phyloP scores from a whole-genome alignment of 2,888 invertebrate species.

The Globia sparganii region DNA sequence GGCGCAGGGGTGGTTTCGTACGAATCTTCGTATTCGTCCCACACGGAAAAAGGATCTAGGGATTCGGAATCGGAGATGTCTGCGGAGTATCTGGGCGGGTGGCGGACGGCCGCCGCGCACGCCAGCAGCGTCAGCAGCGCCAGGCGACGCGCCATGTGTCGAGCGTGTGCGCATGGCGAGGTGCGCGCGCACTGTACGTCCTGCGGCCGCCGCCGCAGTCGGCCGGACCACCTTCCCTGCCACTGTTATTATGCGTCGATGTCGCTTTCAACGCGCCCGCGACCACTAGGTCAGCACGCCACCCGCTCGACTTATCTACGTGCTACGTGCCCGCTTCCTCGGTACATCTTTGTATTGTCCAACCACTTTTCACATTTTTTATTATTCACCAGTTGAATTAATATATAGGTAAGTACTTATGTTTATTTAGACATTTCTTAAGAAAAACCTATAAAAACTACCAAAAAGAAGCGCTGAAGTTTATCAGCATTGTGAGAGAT shows the following conservation, averaged over 20 bases:
- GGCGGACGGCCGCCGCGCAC: slow-evolving; percentile 80
- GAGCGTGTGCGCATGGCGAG: slow-evolving; percentile 89
- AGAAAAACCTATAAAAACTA: too few species aligned
- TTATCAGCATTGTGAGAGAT: not conserved
- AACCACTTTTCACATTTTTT: not conserved
- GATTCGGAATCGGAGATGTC: slow-evolving; percentile 80
- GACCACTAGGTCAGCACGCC: slow-evolving; percentile 84
- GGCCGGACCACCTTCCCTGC: slow-evolving; percentile 82
- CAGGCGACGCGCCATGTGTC: slow-evolving; percentile 89
- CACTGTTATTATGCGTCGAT: slow-evolving; percentile 82
- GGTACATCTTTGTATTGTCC: slow-evolving; percentile 16
- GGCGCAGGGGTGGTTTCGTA: slow-evolving; percentile 77
- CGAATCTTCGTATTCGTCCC: slow-evolving; percentile 85
- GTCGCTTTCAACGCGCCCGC: slow-evolving; percentile 85
- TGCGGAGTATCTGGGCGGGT: slow-evolving; percentile 71
- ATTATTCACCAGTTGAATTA: not conserved
- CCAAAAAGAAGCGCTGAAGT: not conserved
- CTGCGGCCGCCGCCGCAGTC: slow-evolving; percentile 69
- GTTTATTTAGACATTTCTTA: not conserved
- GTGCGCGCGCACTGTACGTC: slow-evolving; percentile 88
- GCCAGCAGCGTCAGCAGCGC: slow-evolving; percentile 88
- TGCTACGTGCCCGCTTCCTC: slow-evolving; percentile 21
- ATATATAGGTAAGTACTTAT: not conserved
- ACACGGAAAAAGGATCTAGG: slow-evolving; percentile 80
- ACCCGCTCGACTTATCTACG: slow-evolving; percentile 46